Percentiles rank a stretch among this genome's conserved stretches.
Conservation (phyloP, 2,888 invertebrate genomes). For the Tachina lurida region DNA sequence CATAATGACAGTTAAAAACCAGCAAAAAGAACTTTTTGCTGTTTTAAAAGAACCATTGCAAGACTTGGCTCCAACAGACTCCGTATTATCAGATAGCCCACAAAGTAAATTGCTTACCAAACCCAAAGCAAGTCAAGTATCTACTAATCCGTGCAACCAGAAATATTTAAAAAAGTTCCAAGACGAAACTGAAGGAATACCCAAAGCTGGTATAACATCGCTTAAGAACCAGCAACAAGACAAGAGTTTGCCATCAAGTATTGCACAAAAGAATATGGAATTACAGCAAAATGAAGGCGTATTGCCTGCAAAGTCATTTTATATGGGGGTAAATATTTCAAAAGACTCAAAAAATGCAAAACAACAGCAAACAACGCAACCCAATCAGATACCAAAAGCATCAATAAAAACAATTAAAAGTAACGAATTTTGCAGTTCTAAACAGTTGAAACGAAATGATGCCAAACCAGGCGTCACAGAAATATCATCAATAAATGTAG, state of each 20-base stretch:
- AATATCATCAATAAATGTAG: constrained; percentile 68
- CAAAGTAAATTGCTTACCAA: neutral
- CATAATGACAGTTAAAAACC: too few species aligned
- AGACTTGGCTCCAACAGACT: neutral
- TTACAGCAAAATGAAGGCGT: neutral
- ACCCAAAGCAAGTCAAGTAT: neutral
- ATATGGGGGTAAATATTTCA: neutral
- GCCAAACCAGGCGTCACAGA: constrained; percentile 55
- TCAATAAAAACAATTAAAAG: constrained; percentile 49
- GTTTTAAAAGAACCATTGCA: neutral
- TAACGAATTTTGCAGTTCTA: neutral
- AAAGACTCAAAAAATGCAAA: neutral
- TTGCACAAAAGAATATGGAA: neutral
- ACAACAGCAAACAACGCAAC: neutral
- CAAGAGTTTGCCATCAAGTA: neutral
- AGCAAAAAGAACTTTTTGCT: neutral
- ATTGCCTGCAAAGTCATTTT: neutral
- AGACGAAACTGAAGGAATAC: neutral
- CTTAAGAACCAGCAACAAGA: neutral
- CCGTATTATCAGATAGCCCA: neutral
- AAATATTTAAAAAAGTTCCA: constrained; percentile 1
- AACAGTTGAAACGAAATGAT: constrained; percentile 1
- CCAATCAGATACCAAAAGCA: constrained; percentile 63
- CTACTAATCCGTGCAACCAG: neutral
- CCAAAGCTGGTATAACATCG: constrained; percentile 24